Conservation (phyloP, 2,113 vertebrate genomes). For the Saguinus imperator region DNA sequence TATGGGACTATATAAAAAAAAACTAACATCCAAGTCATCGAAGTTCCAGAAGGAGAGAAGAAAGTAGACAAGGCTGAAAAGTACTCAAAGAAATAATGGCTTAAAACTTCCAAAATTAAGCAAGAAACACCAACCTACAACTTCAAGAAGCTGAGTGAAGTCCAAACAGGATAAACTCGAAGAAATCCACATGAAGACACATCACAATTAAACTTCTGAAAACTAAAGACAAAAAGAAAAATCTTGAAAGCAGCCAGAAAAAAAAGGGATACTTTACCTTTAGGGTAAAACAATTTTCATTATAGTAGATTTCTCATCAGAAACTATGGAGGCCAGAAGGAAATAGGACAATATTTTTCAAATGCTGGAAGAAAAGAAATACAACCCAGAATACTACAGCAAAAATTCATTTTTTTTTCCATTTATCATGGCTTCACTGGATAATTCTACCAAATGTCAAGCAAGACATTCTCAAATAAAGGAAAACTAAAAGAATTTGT, state of each 20-base stretch:
- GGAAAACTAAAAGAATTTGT: background rate
- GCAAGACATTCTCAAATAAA: background rate
- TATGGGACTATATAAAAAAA: background rate
- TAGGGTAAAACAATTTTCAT: background rate
- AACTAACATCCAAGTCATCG: background rate
- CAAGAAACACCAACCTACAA: background rate
- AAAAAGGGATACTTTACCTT: background rate
- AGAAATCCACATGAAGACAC: background rate
- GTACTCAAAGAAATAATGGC: background rate
- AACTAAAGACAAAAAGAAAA: background rate
- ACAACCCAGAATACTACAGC: background rate
- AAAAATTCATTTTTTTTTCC: background rate
- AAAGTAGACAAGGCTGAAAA: background rate
- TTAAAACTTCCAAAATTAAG: background rate
- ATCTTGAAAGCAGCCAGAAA: background rate
- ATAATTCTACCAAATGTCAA: too few species aligned
- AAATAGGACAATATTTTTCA: background rate
- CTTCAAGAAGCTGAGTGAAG: background rate
- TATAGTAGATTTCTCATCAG: background rate
- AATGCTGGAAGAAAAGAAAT: background rate
- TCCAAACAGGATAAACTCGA: background rate
- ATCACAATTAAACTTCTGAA: background rate
- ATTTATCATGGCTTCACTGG: too few species aligned
- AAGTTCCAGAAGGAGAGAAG: background rate
- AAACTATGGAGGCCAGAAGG: background rate